Conservation (phyloP, 2,113 vertebrate species). For the Platysteira castanea region DNA sequence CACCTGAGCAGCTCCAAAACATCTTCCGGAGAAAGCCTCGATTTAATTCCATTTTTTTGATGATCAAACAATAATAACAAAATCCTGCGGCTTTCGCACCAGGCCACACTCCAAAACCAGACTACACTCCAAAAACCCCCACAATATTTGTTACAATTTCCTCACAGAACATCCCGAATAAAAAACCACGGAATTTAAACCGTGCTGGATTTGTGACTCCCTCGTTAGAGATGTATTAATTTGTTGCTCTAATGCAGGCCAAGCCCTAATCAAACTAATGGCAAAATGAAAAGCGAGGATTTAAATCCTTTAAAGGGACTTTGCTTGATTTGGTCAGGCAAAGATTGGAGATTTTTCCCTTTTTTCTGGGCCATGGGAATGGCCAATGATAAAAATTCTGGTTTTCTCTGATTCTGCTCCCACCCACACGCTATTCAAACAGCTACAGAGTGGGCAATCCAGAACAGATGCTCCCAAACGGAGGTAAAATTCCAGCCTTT, state of each 20-base stretch:
- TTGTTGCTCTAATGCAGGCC: not conserved
- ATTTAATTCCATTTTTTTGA: not conserved
- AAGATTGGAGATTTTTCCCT: not conserved
- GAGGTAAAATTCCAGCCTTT: conserved; percentile 34
- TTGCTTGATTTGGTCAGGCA: not conserved
- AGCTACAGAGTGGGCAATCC: not conserved
- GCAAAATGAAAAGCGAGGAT: not conserved
- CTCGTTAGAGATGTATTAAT: not conserved
- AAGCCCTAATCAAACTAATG: conserved; percentile 33
- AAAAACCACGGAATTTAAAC: not conserved
- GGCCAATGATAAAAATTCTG: not conserved
- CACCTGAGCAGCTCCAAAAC: not conserved
- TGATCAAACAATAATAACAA: not conserved
- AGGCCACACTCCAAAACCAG: not conserved
- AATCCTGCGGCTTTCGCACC: not conserved
- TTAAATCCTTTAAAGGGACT: not conserved
- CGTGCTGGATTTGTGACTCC: not conserved
- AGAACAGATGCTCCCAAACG: conserved; percentile 17
- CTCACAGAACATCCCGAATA: not conserved
- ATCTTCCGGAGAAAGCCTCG: rapidly evolving
- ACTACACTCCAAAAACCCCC: not conserved
- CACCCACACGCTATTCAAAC: not conserved
- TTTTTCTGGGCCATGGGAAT: not conserved
- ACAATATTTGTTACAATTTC: rapidly evolving
- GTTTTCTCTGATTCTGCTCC: not conserved